A percentile compares a stretch with the other conserved stretches of the same genome.
These are phyloP conservation scores for Hymenopus coronatus DNA, from an alignment of 2,888 invertebrate species.

Conservation along the genomic window DNA sequence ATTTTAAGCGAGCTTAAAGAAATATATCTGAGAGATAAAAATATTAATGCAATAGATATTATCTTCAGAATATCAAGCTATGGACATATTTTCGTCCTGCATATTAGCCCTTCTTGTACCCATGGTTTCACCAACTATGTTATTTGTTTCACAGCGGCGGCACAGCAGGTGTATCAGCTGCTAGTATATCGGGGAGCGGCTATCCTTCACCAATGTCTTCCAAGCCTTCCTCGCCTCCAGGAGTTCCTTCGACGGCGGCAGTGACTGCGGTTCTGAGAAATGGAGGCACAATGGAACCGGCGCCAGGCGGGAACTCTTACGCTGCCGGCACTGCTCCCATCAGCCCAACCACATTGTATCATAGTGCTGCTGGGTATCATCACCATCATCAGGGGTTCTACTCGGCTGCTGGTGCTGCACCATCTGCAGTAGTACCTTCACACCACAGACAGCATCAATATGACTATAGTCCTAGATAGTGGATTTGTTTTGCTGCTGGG, in stretches of 20 bases:
- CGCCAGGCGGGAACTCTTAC: neutral
- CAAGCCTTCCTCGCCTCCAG: neutral
- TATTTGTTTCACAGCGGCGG: neutral
- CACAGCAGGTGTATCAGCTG: neutral
- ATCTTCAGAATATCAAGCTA: too few species aligned
- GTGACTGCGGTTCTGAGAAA: neutral
- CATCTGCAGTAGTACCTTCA: neutral
- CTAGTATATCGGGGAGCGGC: neutral
- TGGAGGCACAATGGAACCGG: neutral
- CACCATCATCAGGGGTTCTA: constrained; percentile 10
- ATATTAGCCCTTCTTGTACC: neutral
- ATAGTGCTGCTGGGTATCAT: neutral
- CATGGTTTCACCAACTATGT: neutral
- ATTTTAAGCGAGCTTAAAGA: too few species aligned
- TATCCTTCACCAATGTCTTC: neutral
- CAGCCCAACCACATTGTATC: constrained; percentile 2
- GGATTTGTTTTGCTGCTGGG: neutral
- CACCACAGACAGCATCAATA: neutral
- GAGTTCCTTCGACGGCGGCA: neutral
- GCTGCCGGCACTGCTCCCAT: neutral
- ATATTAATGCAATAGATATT: too few species aligned
- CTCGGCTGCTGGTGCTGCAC: neutral
- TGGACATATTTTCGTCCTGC: neutral
- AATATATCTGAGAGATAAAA: too few species aligned
- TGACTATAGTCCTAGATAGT: neutral